Conservation (phyloP, 2,797 vertebrate genomes). For the Rhinatrema bivittatum region DNA sequence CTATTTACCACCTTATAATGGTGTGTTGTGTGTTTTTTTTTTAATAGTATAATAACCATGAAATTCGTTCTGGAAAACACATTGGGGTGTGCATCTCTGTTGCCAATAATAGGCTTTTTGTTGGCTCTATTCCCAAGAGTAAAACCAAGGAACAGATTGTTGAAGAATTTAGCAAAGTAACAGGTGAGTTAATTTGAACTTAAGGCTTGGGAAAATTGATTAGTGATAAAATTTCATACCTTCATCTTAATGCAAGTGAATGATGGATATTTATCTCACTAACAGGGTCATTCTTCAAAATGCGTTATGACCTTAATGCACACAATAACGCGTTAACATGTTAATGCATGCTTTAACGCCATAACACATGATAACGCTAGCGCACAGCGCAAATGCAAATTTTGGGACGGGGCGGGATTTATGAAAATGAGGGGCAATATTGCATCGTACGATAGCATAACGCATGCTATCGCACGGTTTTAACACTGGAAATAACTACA, state of each 20-base stretch:
- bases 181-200: constrained; percentile 65
- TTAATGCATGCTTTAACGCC: too few relatives aligned
- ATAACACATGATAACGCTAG: too few relatives aligned
- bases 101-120: constrained; percentile 95
- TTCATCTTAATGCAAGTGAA: constrained; percentile 1
- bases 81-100: constrained; percentile 96
- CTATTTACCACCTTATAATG: too few relatives aligned
- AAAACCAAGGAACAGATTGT: constrained; percentile 98
- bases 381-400: too few relatives aligned
- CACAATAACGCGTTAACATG: too few relatives aligned
- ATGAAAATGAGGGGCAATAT: too few relatives aligned
- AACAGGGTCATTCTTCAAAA: neutral
- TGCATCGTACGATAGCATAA: too few relatives aligned
- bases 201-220: neutral
- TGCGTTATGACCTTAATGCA: too few relatives aligned
- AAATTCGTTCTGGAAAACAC: constrained; percentile 95
- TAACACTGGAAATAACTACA: too few relatives aligned
- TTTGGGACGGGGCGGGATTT: too few relatives aligned
- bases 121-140: constrained; percentile 98
- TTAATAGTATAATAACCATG: constrained; percentile 89
- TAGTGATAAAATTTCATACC: neutral
- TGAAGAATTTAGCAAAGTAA: constrained; percentile 95
- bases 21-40: constrained; percentile 12
- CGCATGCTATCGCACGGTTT: too few relatives aligned
- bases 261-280: neutral